Conservation (phyloP, 2,113 vertebrate genomes). For the Lepisosteus oculatus region DNA sequence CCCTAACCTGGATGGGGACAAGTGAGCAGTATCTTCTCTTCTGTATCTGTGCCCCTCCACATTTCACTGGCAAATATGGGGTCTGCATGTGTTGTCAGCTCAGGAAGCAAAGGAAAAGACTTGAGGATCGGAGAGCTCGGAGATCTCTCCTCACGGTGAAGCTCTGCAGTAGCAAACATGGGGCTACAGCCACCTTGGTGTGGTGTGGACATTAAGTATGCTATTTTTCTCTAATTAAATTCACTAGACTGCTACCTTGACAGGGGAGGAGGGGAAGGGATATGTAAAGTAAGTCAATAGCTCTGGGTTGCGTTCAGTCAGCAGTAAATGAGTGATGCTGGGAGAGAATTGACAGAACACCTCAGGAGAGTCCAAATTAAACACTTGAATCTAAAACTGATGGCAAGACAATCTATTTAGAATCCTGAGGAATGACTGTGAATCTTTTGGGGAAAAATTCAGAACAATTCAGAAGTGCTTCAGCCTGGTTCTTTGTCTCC, state of each 20-base stretch:
- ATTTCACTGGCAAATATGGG: conserved; percentile 16
- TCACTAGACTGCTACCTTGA: conserved; percentile 37
- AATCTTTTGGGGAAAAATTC: conserved; percentile 9
- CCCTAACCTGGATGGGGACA: background rate
- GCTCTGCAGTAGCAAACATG: conserved; percentile 36
- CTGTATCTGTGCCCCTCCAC: background rate
- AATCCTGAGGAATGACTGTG: conserved; percentile 3
- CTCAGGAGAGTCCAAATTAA: conserved; percentile 43
- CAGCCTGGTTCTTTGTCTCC: background rate
- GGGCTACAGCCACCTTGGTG: conserved; percentile 21
- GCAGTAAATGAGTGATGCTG: conserved; percentile 38
- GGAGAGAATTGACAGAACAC: conserved; percentile 37
- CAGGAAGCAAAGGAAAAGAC: conserved; percentile 32
- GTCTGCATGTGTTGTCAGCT: conserved; percentile 46
- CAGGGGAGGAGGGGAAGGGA: conserved; percentile 34
- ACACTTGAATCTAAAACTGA: conserved; percentile 29
- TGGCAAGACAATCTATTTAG: conserved; percentile 15
- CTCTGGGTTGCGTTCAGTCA: conserved; percentile 32
- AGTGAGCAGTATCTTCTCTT: background rate
- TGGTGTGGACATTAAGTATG: conserved; percentile 27
- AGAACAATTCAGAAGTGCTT: background rate
- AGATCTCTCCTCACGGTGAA: conserved; percentile 42
- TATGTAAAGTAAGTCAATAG: conserved; percentile 37
- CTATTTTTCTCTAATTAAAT: conserved; percentile 52
- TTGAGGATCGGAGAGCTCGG: conserved; percentile 43